phyloP scores from a whole-genome alignment of 1,140 invertebrate genomes.

The Tyrophagus putrescentiae region DNA sequence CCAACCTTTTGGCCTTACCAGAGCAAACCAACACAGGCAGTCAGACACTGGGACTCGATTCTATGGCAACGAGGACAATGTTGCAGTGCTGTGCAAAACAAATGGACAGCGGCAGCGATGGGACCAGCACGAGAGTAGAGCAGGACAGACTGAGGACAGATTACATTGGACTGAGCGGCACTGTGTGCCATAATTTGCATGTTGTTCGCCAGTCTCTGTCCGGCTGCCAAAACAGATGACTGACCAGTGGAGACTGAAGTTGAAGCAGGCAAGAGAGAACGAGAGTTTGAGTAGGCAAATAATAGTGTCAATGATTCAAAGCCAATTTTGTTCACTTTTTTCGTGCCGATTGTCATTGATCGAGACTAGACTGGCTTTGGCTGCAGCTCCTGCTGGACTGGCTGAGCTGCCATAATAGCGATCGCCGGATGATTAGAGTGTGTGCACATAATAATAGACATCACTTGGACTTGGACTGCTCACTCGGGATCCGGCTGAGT shows the following conservation, averaged over 20 bases:
- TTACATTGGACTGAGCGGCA: not conserved
- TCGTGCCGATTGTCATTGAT: conserved; percentile 11
- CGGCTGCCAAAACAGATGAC: not conserved
- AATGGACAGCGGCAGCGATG: too few species aligned
- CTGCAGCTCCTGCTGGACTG: not conserved
- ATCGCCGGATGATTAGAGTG: conserved; percentile 10
- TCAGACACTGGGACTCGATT: too few species aligned
- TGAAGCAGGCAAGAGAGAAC: too few species aligned
- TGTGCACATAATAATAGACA: conserved; percentile 14
- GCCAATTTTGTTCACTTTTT: conserved; percentile 2
- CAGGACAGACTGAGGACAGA: not conserved
- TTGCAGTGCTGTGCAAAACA: too few species aligned
- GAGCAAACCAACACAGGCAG: too few species aligned
- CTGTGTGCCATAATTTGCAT: conserved; percentile 2
- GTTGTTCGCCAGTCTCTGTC: not conserved
- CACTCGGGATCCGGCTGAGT: not conserved
- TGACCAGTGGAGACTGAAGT: not conserved
- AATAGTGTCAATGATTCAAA: conserved; percentile 9
- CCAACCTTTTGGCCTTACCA: too few species aligned
- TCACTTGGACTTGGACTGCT: not conserved
- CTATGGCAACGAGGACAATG: too few species aligned
- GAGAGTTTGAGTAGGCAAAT: too few species aligned
- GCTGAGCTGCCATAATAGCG: not conserved
- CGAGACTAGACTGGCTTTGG: not conserved
- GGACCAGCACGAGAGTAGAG: too few species aligned